A percentile compares a stretch with the other conserved stretches of the same genome.
These are phyloP conservation scores for Pionites leucogaster DNA, from an alignment of 2,113 vertebrate species.

Conservation along the genomic window DNA sequence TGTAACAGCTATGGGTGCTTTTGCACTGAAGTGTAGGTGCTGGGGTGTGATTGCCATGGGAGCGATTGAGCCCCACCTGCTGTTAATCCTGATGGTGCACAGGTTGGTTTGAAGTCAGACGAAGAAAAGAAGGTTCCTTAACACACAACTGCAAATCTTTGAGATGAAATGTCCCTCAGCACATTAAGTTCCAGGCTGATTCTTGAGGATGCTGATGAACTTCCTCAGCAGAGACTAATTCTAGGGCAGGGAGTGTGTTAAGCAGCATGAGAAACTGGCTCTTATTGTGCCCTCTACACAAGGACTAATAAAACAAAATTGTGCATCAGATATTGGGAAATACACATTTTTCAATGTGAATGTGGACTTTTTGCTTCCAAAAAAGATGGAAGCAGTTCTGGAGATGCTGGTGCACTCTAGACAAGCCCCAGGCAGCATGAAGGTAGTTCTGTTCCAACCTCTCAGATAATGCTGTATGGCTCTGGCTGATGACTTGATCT, in stretches of 20 bases:
- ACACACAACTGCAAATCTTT: background rate
- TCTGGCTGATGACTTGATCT: background rate
- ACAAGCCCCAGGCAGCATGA: background rate
- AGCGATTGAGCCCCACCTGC: background rate
- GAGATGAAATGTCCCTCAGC: background rate
- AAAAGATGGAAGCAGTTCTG: background rate
- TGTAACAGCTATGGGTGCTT: background rate
- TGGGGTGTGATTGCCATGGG: background rate
- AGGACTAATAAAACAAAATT: background rate
- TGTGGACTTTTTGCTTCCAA: background rate
- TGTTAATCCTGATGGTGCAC: background rate
- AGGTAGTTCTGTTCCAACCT: background rate
- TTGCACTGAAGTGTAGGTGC: background rate
- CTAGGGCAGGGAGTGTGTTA: rapidly evolving
- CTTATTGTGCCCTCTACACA: rapidly evolving
- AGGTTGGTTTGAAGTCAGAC: background rate
- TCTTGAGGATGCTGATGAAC: background rate
- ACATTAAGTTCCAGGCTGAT: background rate
- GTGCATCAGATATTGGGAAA: background rate
- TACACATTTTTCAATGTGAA: background rate
- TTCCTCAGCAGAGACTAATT: background rate
- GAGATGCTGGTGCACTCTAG: background rate
- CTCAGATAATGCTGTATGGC: background rate
- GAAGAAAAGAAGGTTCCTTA: background rate
- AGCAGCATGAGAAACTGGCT: background rate